Percentiles rank a stretch among this genome's conserved stretches.
These are phyloP conservation scores for Diachasma alloeum DNA, from an alignment of 1,140 invertebrate species.

Conservation along the genomic window DNA sequence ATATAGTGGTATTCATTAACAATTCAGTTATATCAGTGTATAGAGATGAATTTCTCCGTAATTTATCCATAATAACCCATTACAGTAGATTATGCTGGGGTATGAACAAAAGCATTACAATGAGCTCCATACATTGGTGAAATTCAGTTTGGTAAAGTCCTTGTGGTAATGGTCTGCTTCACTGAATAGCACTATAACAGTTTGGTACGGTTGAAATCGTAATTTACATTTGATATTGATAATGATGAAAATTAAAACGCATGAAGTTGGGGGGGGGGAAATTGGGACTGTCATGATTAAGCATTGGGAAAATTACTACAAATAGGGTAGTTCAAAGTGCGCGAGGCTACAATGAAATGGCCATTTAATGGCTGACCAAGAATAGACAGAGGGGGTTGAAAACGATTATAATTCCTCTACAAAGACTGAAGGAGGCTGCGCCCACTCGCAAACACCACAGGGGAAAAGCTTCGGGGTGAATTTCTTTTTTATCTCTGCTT, in stretches of 20 bases:
- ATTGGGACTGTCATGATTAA: neutral
- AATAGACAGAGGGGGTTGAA: neutral
- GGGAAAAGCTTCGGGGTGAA: neutral
- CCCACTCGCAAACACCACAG: neutral
- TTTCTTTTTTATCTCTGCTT: neutral
- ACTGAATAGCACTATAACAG: neutral
- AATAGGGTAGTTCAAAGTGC: neutral
- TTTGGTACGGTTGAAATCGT: neutral
- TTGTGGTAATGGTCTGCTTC: neutral
- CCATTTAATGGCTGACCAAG: neutral
- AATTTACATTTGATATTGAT: neutral
- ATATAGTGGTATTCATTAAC: neutral
- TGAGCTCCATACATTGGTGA: neutral
- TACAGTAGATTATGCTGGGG: neutral
- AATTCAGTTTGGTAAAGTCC: neutral
- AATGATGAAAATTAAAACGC: neutral
- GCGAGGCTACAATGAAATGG: neutral
- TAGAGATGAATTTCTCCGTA: neutral
- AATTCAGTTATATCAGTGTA: neutral
- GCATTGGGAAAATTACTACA: neutral
- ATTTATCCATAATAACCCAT: neutral
- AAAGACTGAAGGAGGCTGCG: neutral
- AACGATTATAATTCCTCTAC: neutral
- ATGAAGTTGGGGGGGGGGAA: neutral
- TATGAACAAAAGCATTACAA: neutral